Base-by-base conservation (phyloP, 2,113 vertebrate species). In the Tautogolabrus adspersus region DNA sequence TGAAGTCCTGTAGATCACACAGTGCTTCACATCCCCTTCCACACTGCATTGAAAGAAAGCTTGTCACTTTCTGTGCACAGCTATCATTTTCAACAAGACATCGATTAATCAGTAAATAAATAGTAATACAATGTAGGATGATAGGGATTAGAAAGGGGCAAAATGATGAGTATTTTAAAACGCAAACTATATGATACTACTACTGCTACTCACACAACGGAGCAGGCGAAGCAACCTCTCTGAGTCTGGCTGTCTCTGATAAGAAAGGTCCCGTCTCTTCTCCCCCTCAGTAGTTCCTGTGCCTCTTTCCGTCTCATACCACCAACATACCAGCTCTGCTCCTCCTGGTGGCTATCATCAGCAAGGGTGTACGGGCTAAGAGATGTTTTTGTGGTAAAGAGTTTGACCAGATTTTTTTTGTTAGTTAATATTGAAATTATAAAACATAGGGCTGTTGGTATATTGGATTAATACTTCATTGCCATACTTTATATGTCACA, bases 1-100 rank as follows among this genome's bases (percentile, higher is more conserved):
- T n/a, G 96, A 94, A 0, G 98, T 99, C 89, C 97, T 97, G 95
- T 98, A 96, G 92, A 99, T 99, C 91, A 99, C 97, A 72, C 98
- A 99, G 87, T 99, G 98, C 93, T 99, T 99, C 69, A 98, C 97
- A 78, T 98, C 97, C 0, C 97, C 96, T 9, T 98, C 96, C 92
- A 96, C 96, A 73, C 98, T 99, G 83, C 81, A 67, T 2, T 16
- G 46, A 46, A 66, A 18, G 37, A 79, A 64, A 74, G 6, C 0
- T 3, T 3, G 19, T 76, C 69, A 78, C 54, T 63, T 66, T 54
- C 1, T 11, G 44, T 60, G 10, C 44, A 3, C 30, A 52, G 1
- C 40, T 23, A 1, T 2, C 8, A 15, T 55, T 52, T 52, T 52
- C 49, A 52, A n/a, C 19, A 52, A 52, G 16, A 49, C 6, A 49